These are phyloP conservation scores for Sebastes hubbsi DNA, from an alignment of 2,797 vertebrate genomes.

Conservation along the genomic window DNA sequence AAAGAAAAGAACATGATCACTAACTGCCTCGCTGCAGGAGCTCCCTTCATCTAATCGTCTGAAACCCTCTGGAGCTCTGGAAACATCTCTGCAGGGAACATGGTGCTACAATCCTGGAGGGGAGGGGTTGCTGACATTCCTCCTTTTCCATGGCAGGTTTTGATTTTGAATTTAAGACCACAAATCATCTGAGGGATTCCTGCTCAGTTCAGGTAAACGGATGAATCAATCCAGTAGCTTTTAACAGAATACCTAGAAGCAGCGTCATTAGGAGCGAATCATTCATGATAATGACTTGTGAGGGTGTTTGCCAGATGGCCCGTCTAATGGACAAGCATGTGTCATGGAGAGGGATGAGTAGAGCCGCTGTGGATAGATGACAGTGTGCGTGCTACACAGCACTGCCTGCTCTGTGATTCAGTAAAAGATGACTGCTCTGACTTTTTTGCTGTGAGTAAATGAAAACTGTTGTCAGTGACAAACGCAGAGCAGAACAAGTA, in stretches of 20 bases:
- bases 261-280: conserved; percentile 22
- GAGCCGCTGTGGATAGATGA: conserved; percentile 25
- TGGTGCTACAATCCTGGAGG: not conserved
- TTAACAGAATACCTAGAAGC: not conserved
- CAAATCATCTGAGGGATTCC: not conserved
- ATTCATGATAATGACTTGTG: conserved; percentile 28
- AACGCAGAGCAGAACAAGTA: conserved; percentile 31
- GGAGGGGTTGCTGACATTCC: not conserved
- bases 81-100: conserved; percentile 29
- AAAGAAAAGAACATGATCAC: not conserved
- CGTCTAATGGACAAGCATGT: conserved; percentile 18
- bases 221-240: conserved; percentile 14
- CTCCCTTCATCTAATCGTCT: conserved; percentile 13
- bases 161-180: conserved; percentile 1
- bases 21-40: conserved; percentile 9
- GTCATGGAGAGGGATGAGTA: conserved; percentile 9
- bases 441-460: conserved; percentile 57
- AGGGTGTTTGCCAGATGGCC: conserved; percentile 18
- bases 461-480: conserved; percentile 48
- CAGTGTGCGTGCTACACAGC: not conserved
- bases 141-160: not conserved
- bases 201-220: conserved; percentile 10
- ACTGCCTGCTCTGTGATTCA: conserved; percentile 19
- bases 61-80: conserved; percentile 5
- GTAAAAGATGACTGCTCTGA: conserved; percentile 55